phyloP scores from a whole-genome alignment of 2,113 vertebrate genomes.

The Cnemophilus loriae region DNA sequence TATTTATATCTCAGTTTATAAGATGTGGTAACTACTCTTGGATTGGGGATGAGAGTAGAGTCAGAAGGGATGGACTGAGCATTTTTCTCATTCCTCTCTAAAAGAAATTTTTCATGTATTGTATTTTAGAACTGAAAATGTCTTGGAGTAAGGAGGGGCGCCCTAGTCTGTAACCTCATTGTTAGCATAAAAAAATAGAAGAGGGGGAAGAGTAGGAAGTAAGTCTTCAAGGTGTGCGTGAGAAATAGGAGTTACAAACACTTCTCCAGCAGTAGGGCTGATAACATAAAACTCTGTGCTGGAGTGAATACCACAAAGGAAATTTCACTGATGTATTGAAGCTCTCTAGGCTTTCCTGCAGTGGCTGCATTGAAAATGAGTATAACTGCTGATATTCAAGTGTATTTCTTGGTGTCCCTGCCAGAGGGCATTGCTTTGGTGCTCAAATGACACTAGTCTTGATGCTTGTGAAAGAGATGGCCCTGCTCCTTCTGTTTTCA shows the following conservation, averaged over 20 bases:
- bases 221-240: neutral
- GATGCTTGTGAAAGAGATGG: neutral
- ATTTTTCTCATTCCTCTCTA: neutral
- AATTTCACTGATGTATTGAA: neutral
- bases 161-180: neutral
- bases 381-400: neutral
- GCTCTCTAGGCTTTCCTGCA: neutral
- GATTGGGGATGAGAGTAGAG: neutral
- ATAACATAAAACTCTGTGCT: neutral
- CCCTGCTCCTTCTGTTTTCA: neutral
- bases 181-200: neutral
- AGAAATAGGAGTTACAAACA: neutral
- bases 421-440: neutral
- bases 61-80: neutral
- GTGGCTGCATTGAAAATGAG: neutral
- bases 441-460: neutral
- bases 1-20: neutral
- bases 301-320: rapidly evolving
- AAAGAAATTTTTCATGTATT: neutral
- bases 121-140: neutral
- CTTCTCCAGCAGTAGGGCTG: neutral
- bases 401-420: neutral
- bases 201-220: neutral
- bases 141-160: neutral
- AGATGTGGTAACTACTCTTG: neutral